phyloP scores from a whole-genome alignment of 2,113 vertebrate genomes.

The Thunnus thynnus region DNA sequence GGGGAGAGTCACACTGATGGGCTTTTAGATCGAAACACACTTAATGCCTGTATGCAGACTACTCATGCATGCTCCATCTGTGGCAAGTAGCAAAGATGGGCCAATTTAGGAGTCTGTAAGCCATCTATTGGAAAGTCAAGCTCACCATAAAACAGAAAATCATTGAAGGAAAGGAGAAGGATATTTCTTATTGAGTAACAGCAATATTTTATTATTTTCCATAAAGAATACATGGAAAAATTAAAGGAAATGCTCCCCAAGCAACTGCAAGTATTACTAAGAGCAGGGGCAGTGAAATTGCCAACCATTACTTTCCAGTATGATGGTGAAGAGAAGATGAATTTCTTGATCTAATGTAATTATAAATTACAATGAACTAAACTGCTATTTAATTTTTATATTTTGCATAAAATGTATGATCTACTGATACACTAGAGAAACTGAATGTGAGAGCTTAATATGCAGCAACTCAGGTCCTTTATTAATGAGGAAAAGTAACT shows the following conservation, averaged over 20 bases:
- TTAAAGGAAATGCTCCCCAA: constrained; percentile 12
- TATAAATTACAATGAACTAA: not conserved
- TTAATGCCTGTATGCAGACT: constrained; percentile 65
- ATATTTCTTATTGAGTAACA: constrained; percentile 49
- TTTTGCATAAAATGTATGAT: not conserved
- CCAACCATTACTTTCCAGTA: not conserved
- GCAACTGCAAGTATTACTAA: not conserved
- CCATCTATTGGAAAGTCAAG: constrained; percentile 47
- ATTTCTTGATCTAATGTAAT: not conserved
- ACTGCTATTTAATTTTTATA: not conserved
- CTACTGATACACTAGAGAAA: not conserved
- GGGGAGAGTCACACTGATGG: constrained; percentile 47
- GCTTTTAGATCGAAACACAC: constrained; percentile 69
- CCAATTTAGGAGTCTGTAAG: constrained; percentile 57
- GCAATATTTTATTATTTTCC: constrained; percentile 44
- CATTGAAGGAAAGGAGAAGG: constrained; percentile 41
- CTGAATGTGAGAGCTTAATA: not conserved
- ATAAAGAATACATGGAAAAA: constrained; percentile 43
- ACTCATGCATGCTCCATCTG: constrained; percentile 63
- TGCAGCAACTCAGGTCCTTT: not conserved
- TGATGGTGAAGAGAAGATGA: not conserved
- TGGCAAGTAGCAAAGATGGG: constrained; percentile 36
- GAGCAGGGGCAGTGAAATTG: not conserved
- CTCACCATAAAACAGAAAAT: constrained; percentile 59
- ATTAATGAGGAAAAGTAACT: not conserved